Conservation (phyloP, 2,113 vertebrate species). For the Callipepla squamata region DNA sequence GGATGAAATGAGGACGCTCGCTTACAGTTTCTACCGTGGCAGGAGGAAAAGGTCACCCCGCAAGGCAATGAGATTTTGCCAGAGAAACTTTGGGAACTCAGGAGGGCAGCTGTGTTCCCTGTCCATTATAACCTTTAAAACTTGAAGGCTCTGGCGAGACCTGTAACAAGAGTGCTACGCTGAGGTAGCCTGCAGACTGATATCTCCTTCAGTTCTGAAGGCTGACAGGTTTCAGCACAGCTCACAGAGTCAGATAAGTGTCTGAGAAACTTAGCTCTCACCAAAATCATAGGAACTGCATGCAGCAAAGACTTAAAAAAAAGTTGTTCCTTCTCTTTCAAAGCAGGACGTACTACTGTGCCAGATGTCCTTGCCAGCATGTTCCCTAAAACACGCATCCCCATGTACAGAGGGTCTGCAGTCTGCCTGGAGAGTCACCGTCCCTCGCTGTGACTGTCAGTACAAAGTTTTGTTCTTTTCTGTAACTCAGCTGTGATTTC, state of each 20-base stretch:
- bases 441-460: background rate
- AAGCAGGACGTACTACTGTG: background rate
- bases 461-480: background rate
- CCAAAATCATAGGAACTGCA: background rate
- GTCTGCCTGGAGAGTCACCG: background rate
- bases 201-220: background rate
- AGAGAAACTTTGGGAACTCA: background rate
- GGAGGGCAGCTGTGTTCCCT: background rate
- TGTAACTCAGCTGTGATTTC: background rate
- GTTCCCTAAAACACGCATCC: background rate
- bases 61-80: slow-evolving; percentile 15
- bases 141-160: slow-evolving; percentile 31
- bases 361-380: background rate
- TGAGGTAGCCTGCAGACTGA: slow-evolving; percentile 4
- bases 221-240: background rate
- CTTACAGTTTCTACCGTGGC: background rate
- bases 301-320: background rate
- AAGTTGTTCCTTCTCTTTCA: background rate
- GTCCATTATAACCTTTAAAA: background rate
- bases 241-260: background rate
- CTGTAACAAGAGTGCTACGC: slow-evolving; percentile 24
- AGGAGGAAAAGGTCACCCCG: background rate
- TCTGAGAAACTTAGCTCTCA: background rate
- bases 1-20: background rate
- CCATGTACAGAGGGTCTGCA: background rate